Evolutionary conservation across 2,888 invertebrate species (phyloP).

Genomic region (Rhagium mordax): DNA sequence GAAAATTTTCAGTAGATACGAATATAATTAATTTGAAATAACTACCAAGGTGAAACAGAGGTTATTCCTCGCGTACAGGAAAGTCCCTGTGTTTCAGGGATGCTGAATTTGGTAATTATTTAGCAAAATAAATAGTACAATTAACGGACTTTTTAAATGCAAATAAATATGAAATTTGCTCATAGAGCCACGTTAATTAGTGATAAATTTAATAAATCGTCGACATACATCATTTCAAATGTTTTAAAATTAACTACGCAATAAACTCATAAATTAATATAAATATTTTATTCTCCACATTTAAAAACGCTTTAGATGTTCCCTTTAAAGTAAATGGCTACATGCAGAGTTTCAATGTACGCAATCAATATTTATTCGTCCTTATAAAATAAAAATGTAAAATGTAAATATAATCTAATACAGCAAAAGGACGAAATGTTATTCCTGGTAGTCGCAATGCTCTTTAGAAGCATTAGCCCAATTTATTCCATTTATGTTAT

Average conservation of each 20-base stretch:
- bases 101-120: too few relatives aligned
- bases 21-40: too few relatives aligned
- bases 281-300: not conserved
- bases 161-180: too few relatives aligned
- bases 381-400: not conserved
- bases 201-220: too few relatives aligned
- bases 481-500: not conserved
- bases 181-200: too few relatives aligned
- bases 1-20: too few relatives aligned
- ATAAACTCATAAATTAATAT: not conserved
- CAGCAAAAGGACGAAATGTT: not conserved
- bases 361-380: not conserved
- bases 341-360: not conserved
- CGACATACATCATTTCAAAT: too few relatives aligned
- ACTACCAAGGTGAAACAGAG: too few relatives aligned
- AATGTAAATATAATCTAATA: not conserved
- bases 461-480: constrained; percentile 6
- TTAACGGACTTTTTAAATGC: too few relatives aligned
- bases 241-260: not conserved
- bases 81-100: too few relatives aligned
- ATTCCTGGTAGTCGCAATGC: constrained; percentile 6
- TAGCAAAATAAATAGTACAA: too few relatives aligned
- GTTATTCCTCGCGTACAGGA: too few relatives aligned
- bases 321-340: not conserved
- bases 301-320: not conserved